Evolutionary conservation across 2,113 vertebrate genomes (phyloP), one percentile per base, ranked within the genome.

Genomic region (Forbesichthys papilliferus): DNA sequence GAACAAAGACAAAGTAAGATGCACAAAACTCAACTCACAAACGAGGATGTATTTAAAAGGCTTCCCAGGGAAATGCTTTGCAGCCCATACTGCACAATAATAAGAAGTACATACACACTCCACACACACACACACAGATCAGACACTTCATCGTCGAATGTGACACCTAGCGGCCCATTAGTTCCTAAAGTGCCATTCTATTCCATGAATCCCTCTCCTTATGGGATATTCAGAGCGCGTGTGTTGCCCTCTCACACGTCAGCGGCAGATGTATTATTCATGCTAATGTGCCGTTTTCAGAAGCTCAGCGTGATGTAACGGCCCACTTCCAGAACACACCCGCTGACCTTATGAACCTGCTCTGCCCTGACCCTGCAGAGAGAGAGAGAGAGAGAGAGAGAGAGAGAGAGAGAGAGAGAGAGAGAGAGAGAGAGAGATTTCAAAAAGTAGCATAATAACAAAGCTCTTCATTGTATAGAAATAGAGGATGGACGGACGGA

Each of bases 211-310:
- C 84, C 61, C 68, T 85, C 84, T 79, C 82, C 87, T 86, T 86
- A 84, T 84, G 84, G 86, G 87, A 87, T 86, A 86, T 86, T 86
- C 81, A 86, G 79, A 84, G 82, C 80, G 52, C 69, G 71, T 84
- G 77, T 73, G 79, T 87, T 87, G 81, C 82, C 68, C 84, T 9
- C 13, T 66, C 46, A 14, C 84, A 79, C 85, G 87, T 87, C 88
- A 88, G 89, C 83, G 89, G 54, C 64, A 49, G 71, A 79, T 90
- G 76, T 87, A 90, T 90, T 90, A 92, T 90, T 92, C 86, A 91
- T 86, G 84, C 78, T 86, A 86, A 91, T 85, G 83, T 74, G 76
- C 80, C 86, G 84, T 89, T 88, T 89, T 89, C 78, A 87, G 84
- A 89, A 75, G 66, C 72, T 75, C 71, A 65, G 85, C 70, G 64